Percentiles rank a stretch among this genome's conserved stretches.
Conservation (phyloP, 2,113 vertebrate genomes). For the Benthochromis sp. region DNA sequence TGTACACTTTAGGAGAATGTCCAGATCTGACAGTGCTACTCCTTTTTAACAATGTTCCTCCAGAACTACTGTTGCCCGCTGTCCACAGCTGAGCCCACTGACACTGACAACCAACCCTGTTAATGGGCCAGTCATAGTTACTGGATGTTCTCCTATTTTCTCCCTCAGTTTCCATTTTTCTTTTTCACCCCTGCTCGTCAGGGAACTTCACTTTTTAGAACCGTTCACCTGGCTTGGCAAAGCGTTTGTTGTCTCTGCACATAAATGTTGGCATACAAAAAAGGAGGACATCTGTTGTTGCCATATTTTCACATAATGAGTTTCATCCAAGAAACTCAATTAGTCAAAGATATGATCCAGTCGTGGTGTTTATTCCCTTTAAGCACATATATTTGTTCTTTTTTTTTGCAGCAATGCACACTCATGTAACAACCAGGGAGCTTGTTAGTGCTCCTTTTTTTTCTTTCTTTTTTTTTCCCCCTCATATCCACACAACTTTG, state of each 20-base stretch:
- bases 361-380: conserved; percentile 10
- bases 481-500: background rate
- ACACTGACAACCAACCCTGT: conserved; percentile 36
- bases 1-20: conserved; percentile 52
- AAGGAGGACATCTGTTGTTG: background rate
- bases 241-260: background rate
- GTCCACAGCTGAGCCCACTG: conserved; percentile 39
- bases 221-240: conserved; percentile 16
- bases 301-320: background rate
- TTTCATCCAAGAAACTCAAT: conserved; percentile 14
- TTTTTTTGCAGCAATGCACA: background rate
- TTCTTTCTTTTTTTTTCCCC: background rate
- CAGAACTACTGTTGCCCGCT: background rate
- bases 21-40: conserved; percentile 57
- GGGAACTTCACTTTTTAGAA: background rate
- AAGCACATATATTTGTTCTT: background rate
- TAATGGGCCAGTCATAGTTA: conserved; percentile 57
- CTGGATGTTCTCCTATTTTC: background rate
- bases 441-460: background rate
- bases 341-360: conserved; percentile 23
- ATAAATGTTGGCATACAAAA: background rate
- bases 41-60: conserved; percentile 52
- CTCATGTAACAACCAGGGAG: background rate
- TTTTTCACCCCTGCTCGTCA: conserved; percentile 2
- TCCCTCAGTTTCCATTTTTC: background rate